These are phyloP conservation scores for Neoascia interrupta DNA, from an alignment of 2,888 invertebrate species.

Conservation along the genomic window DNA sequence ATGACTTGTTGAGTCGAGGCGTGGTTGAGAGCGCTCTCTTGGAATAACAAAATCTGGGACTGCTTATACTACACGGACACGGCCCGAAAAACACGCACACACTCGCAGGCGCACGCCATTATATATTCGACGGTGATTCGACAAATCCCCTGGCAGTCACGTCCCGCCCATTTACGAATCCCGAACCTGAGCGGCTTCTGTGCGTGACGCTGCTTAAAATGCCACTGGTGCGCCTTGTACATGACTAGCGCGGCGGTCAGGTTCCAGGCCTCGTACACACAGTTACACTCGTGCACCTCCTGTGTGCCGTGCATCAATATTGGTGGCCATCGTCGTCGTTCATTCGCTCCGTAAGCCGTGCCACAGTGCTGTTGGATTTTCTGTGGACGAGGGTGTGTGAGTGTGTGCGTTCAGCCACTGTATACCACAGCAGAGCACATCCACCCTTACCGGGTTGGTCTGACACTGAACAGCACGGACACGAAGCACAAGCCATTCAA, in stretches of 20 bases:
- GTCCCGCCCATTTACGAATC: slow-evolving; percentile 80
- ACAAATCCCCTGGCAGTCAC: slow-evolving; percentile 78
- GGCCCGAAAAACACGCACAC: slow-evolving; percentile 56
- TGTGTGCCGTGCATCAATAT: slow-evolving; percentile 14
- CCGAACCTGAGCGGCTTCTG: slow-evolving; percentile 73
- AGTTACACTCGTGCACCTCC: slow-evolving; percentile 46
- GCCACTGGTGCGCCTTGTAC: slow-evolving; percentile 80
- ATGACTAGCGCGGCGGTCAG: slow-evolving; percentile 79
- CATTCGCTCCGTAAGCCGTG: slow-evolving; percentile 65
- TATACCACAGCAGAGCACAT: slow-evolving; percentile 30
- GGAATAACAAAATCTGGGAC: slow-evolving; percentile 66
- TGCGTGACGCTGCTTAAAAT: slow-evolving; percentile 80
- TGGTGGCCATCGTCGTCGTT: slow-evolving; percentile 59
- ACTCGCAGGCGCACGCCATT: slow-evolving; percentile 65
- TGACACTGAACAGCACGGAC: slow-evolving; percentile 32
- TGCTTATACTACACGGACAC: slow-evolving; percentile 48
- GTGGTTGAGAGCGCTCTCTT: slow-evolving; percentile 65
- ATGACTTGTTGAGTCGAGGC: slow-evolving; percentile 69
- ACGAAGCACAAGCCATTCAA: slow-evolving; percentile 64
- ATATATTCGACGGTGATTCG: slow-evolving; percentile 72
- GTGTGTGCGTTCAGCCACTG: slow-evolving; percentile 40
- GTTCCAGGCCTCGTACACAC: slow-evolving; percentile 72
- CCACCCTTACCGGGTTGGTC: slow-evolving; percentile 57
- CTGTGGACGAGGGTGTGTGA: neutral
- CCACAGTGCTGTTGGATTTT: neutral